Percentiles rank a stretch among this genome's conserved stretches.
Conservation (phyloP, 92 coral and sea anemone genomes). For the Micromussa lordhowensis region DNA sequence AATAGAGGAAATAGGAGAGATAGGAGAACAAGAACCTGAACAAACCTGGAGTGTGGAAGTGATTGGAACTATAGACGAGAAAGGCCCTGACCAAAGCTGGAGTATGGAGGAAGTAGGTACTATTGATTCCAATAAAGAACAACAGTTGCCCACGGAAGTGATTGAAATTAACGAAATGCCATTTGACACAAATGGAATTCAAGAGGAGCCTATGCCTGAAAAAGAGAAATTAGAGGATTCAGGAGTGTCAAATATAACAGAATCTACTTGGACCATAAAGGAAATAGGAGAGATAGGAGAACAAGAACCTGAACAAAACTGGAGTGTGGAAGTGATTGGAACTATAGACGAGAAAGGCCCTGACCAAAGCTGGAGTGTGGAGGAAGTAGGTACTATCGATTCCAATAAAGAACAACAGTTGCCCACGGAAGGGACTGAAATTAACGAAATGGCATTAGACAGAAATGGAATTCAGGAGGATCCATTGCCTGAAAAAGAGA, state of each 20-base stretch:
- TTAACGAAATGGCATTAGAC: conserved; percentile 35
- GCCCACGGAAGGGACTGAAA: neutral
- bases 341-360: conserved; percentile 17
- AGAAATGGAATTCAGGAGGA: conserved; percentile 23
- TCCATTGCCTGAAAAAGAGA: conserved; percentile 14
- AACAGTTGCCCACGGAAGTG: conserved; percentile 5
- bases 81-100: no score
- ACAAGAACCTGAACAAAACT: conserved; percentile 43
- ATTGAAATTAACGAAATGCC: conserved; percentile 29
- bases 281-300: conserved; percentile 26
- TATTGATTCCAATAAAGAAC: no score
- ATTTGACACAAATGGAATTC: conserved; percentile 10
- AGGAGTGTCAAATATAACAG: neutral
- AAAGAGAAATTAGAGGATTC: neutral
- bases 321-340: conserved; percentile 41
- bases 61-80: no score
- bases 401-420: neutral
- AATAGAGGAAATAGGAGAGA: no score
- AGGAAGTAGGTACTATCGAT: conserved; percentile 14
- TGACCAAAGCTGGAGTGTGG: neutral
- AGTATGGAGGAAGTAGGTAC: no score
- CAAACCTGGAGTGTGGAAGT: no score
- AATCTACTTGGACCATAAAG: conserved; percentile 25
- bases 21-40: no score
- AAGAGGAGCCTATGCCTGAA: conserved; percentile 11